Evolutionary conservation across 2,797 vertebrate species (phyloP).

Genomic region (Meda fulgida): DNA sequence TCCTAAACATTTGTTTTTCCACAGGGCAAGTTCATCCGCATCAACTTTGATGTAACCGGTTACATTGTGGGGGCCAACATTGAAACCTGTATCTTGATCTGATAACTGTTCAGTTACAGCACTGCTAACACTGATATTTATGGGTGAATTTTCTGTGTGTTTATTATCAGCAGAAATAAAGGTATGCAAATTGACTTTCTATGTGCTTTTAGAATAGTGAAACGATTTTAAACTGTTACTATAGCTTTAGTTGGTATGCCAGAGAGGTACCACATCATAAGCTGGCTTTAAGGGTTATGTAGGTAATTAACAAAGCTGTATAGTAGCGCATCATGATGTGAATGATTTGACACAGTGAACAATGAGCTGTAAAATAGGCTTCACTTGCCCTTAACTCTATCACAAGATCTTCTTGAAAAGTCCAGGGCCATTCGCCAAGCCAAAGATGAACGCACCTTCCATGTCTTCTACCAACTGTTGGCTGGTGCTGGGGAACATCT

Average conservation of each 20-base stretch:
- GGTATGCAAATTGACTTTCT: not conserved
- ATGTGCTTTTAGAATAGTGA: not conserved
- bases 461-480: constrained; percentile 95
- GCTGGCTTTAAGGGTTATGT: not conserved
- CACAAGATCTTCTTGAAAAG: constrained; percentile 93
- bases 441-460: constrained; percentile 97
- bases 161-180: not conserved
- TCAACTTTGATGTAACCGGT: constrained; percentile 96
- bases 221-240: not conserved
- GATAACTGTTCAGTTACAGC: not conserved
- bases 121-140: not conserved
- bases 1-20: constrained; percentile 60
- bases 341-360: not conserved
- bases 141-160: not conserved
- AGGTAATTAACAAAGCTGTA: not conserved
- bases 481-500: constrained; percentile 96
- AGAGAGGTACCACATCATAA: not conserved
- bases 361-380: not conserved
- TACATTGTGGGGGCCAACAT: constrained; percentile 90
- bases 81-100: constrained; percentile 75
- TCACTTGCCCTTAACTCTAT: constrained; percentile 73
- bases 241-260: not conserved
- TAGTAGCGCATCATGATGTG: not conserved
- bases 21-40: constrained; percentile 97
- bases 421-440: constrained; percentile 97